phyloP scores from a whole-genome alignment of 2,797 vertebrate species.

The Gouania willdenowi region DNA sequence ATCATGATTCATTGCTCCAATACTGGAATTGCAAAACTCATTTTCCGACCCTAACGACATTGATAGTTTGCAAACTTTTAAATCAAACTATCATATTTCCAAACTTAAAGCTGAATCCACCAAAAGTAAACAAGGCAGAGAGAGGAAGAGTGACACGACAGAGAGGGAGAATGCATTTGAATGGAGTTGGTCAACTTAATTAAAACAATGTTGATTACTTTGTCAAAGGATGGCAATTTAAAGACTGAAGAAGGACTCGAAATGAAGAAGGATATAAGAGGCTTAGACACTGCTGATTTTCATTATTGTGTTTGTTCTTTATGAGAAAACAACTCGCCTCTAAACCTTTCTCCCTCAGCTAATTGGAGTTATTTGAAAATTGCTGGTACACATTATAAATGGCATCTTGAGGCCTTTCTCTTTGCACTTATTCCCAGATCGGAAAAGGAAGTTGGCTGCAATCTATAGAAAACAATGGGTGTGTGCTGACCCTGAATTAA shows the following conservation, averaged over 20 bases:
- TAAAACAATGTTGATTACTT: conserved; percentile 54
- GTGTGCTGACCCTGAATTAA: not conserved
- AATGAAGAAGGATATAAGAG: conserved; percentile 25
- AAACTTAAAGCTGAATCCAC: not conserved
- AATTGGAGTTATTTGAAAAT: conserved; percentile 12
- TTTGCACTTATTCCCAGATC: not conserved
- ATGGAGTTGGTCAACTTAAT: conserved; percentile 40
- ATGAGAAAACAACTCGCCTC: conserved; percentile 15
- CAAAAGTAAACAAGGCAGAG: not conserved
- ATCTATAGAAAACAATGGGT: conserved; percentile 1
- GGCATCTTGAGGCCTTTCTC: not conserved
- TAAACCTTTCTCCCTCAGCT: conserved; percentile 6
- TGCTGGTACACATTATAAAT: not conserved
- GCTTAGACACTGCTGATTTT: conserved; percentile 28
- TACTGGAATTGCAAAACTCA: too few relatives aligned
- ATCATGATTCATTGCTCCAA: too few relatives aligned
- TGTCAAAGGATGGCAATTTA: conserved; percentile 38
- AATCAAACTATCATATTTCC: too few relatives aligned
- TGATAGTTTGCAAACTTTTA: too few relatives aligned
- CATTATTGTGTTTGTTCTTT: conserved; percentile 36
- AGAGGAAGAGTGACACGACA: not conserved
- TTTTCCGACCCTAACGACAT: too few relatives aligned
- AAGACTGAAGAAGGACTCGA: conserved; percentile 18
- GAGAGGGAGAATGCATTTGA: conserved; percentile 22
- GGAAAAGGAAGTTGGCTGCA: not conserved